Percentiles rank a stretch among this genome's conserved stretches.
Conservation (phyloP, 2,113 vertebrate genomes). For the Entelurus aequoreus region DNA sequence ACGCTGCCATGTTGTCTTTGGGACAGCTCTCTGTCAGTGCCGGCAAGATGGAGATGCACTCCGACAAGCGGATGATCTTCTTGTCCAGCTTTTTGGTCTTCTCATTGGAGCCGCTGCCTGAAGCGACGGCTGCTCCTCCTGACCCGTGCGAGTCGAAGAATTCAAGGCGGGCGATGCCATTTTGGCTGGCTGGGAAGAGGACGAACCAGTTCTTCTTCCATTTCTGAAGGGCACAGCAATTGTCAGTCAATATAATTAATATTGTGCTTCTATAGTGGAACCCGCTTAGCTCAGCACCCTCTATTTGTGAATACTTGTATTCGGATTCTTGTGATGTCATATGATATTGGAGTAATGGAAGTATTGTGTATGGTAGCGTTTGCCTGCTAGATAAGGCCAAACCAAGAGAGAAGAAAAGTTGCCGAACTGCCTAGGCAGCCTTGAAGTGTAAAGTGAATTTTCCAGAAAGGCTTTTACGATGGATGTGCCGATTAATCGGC, state of each 20-base stretch:
- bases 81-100: conserved; percentile 84
- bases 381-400: too few species aligned
- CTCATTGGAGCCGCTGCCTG: conserved; percentile 70
- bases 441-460: too few species aligned
- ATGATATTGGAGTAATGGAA: too few species aligned
- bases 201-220: conserved; percentile 96
- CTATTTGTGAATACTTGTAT: too few species aligned
- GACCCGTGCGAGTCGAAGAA: conserved; percentile 78
- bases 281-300: too few species aligned
- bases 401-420: too few species aligned
- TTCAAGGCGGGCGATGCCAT: conserved; percentile 91
- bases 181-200: conserved; percentile 87
- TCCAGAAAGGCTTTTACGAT: too few species aligned
- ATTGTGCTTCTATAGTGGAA: not conserved
- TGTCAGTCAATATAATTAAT: not conserved
- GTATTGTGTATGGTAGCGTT: too few species aligned
- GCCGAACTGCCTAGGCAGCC: too few species aligned
- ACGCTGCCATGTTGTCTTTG: conserved; percentile 81
- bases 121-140: conserved; percentile 48
- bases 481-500: too few species aligned
- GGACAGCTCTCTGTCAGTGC: conserved; percentile 78
- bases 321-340: too few species aligned
- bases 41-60: conserved; percentile 88
- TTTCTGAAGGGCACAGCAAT: conserved; percentile 66
- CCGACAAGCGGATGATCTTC: conserved; percentile 88